These are phyloP conservation scores for Selene dorsalis DNA, from an alignment of 2,797 vertebrate genomes.

Conservation along the genomic window DNA sequence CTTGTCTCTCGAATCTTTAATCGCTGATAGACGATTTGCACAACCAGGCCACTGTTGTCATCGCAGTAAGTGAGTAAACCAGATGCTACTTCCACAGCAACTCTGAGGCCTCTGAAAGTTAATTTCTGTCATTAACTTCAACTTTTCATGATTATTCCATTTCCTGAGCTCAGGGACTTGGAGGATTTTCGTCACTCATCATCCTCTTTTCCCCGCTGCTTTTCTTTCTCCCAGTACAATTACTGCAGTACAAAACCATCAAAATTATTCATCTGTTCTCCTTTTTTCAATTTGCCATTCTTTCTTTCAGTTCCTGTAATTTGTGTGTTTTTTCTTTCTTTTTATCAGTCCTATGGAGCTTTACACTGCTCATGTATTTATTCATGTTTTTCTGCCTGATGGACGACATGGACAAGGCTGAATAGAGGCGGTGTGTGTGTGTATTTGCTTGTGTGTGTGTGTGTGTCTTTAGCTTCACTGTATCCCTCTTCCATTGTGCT, in stretches of 20 bases:
- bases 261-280: constrained; percentile 72
- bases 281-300: constrained; percentile 71
- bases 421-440: constrained; percentile 65
- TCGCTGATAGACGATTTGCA: neutral
- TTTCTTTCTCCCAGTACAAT: constrained; percentile 59
- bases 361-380: constrained; percentile 78
- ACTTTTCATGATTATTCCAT: constrained; percentile 69
- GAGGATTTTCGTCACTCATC: constrained; percentile 72
- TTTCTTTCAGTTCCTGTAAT: constrained; percentile 71
- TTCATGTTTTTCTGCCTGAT: constrained; percentile 78
- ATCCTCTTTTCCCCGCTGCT: constrained; percentile 28
- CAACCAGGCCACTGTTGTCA: neutral
- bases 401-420: constrained; percentile 71
- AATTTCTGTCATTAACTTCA: constrained; percentile 43
- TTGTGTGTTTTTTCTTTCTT: constrained; percentile 69
- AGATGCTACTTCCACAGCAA: constrained; percentile 8
- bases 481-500: constrained; percentile 74
- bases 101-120: constrained; percentile 42
- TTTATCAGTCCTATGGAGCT: constrained; percentile 76
- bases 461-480: constrained; percentile 22
- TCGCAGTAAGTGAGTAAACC: neutral
- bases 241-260: constrained; percentile 73
- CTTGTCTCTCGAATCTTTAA: neutral
- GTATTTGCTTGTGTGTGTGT: constrained; percentile 26
- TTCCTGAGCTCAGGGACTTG: constrained; percentile 61